Percentiles rank a stretch among this genome's conserved stretches.
Conservation (phyloP, 2,113 vertebrate species). For the Paramisgurnus dabryanus region DNA sequence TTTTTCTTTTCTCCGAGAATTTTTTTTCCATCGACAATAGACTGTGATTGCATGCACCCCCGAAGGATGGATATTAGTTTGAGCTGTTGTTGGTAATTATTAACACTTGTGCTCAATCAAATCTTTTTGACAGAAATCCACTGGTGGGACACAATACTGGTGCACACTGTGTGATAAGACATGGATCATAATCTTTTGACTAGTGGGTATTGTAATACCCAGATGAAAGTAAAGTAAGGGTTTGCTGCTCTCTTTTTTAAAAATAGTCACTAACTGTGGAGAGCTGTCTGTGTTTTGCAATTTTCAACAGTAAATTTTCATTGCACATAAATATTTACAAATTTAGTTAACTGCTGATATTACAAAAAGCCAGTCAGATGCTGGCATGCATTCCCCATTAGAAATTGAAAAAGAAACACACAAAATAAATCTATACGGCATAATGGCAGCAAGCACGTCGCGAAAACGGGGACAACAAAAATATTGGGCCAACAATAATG, state of each 20-base stretch:
- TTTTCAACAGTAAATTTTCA: no score
- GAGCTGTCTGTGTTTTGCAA: no score
- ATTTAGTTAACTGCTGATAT: background rate
- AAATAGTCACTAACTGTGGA: background rate
- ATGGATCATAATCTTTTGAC: background rate
- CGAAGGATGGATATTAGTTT: slow-evolving; percentile 35
- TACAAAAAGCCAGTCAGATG: background rate
- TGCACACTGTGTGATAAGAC: background rate
- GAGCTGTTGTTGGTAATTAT: slow-evolving; percentile 32
- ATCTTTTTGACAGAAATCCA: slow-evolving; percentile 31
- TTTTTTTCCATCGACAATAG: slow-evolving; percentile 33
- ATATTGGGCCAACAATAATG: background rate
- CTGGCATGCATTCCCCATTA: background rate
- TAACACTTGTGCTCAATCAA: slow-evolving; percentile 45
- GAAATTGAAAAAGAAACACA: background rate
- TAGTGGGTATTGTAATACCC: background rate
- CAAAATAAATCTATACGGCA: background rate
- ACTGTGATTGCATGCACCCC: slow-evolving; percentile 38
- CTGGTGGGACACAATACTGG: background rate
- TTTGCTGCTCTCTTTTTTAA: background rate
- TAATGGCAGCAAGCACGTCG: background rate
- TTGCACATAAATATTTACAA: background rate
- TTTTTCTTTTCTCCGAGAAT: slow-evolving; percentile 33
- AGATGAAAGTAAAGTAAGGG: background rate
- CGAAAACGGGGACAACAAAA: background rate